These are phyloP conservation scores for Daktulosphaira vitifoliae DNA, from an alignment of 1,140 invertebrate species.

Conservation along the genomic window DNA sequence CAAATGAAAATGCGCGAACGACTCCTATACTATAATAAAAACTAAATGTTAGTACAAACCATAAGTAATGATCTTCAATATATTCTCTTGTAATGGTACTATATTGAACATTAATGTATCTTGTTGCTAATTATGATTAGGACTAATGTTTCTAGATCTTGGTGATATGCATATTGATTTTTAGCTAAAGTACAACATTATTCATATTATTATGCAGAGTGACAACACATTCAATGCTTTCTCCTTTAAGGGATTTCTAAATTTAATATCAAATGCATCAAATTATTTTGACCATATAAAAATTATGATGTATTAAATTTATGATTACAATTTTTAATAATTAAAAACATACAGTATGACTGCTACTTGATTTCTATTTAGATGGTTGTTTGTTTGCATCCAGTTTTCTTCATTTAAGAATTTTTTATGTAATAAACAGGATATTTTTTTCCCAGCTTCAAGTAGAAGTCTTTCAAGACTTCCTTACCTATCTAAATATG, in stretches of 20 bases:
- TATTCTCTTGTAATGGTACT: neutral
- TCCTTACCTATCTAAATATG: neutral
- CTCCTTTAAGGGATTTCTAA: slow-evolving; percentile 6
- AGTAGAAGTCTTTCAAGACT: neutral
- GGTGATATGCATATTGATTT: neutral
- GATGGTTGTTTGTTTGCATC: slow-evolving; percentile 43
- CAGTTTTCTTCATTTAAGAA: slow-evolving; percentile 34
- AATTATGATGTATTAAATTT: no score
- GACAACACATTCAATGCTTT: neutral
- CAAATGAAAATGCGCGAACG: no score
- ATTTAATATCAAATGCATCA: neutral
- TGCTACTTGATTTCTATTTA: slow-evolving; percentile 39
- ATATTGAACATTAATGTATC: neutral
- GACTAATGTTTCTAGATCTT: neutral
- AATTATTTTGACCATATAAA: no score
- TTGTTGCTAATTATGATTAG: neutral
- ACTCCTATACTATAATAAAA: no score
- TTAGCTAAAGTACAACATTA: neutral
- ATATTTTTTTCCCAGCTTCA: neutral
- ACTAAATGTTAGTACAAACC: neutral
- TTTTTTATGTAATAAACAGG: neutral
- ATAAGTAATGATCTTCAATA: neutral
- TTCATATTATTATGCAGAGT: neutral
- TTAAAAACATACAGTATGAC: no score
- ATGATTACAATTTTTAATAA: no score